Evolutionary conservation across 92 coral and sea anemone genomes (phyloP).

Genomic region (Pocillopora grandis): DNA sequence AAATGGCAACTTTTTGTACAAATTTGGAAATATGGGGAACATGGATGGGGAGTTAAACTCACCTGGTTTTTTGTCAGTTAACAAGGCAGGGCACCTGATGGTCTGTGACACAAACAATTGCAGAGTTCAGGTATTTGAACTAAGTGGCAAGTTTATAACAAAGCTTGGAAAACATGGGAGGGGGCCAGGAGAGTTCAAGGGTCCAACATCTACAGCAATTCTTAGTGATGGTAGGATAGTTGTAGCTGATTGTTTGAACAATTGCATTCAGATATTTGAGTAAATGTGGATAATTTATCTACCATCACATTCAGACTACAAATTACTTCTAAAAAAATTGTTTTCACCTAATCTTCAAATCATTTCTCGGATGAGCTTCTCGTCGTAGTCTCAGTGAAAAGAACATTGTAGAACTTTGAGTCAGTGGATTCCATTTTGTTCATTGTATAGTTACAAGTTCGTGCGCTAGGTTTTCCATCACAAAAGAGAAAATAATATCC

Average conservation of each 20-base stretch:
- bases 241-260: background rate
- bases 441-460: too few species aligned
- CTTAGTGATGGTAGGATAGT: slow-evolving; percentile 13
- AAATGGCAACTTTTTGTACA: slow-evolving; percentile 9
- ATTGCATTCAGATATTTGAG: background rate
- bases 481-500: too few species aligned
- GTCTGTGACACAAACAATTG: background rate
- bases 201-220: slow-evolving; percentile 9
- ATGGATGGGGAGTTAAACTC: slow-evolving; percentile 3
- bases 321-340: too few species aligned
- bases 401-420: too few species aligned
- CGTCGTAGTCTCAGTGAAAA: too few species aligned
- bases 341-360: too few species aligned
- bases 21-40: slow-evolving; percentile 12
- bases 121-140: slow-evolving; percentile 14
- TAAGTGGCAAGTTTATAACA: background rate
- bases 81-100: slow-evolving; percentile 24
- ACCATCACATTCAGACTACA: background rate
- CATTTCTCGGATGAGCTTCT: too few species aligned
- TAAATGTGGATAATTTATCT: background rate
- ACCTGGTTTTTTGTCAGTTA: slow-evolving; percentile 17
- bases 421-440: too few species aligned
- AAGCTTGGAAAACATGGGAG: background rate
- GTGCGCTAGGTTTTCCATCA: too few species aligned
- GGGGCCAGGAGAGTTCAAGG: background rate